phyloP scores from a whole-genome alignment of 2,797 vertebrate species.

The Coilia nasus region DNA sequence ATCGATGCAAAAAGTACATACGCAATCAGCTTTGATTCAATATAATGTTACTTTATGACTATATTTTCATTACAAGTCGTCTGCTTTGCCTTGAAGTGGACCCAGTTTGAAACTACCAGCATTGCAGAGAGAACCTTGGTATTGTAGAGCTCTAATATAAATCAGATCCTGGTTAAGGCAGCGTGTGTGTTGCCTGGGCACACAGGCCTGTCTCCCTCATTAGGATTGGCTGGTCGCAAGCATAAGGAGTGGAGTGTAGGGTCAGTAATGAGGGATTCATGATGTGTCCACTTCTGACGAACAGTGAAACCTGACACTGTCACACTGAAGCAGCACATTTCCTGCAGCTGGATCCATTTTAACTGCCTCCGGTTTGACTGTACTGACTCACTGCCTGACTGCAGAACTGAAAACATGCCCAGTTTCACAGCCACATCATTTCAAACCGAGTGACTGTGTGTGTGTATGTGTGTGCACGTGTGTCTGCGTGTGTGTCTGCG shows the following conservation, averaged over 20 bases:
- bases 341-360: slow-evolving; percentile 7
- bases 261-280: not conserved
- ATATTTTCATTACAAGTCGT: not conserved
- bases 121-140: not conserved
- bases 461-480: not conserved
- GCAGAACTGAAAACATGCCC: slow-evolving; percentile 3
- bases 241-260: not conserved
- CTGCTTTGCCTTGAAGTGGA: not conserved
- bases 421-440: not conserved
- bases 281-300: not conserved
- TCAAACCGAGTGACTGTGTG: not conserved
- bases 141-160: not conserved
- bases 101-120: not conserved
- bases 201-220: not conserved
- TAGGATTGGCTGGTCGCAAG: not conserved
- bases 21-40: too few relatives aligned
- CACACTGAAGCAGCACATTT: not conserved
- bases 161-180: not conserved
- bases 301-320: not conserved
- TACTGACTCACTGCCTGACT: not conserved
- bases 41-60: not conserved
- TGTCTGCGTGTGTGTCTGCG: not conserved
- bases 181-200: not conserved
- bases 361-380: not conserved
- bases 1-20: not conserved